Base-by-base conservation (phyloP, 2,797 vertebrate genomes). In the Leucoraja ocellata region DNA sequence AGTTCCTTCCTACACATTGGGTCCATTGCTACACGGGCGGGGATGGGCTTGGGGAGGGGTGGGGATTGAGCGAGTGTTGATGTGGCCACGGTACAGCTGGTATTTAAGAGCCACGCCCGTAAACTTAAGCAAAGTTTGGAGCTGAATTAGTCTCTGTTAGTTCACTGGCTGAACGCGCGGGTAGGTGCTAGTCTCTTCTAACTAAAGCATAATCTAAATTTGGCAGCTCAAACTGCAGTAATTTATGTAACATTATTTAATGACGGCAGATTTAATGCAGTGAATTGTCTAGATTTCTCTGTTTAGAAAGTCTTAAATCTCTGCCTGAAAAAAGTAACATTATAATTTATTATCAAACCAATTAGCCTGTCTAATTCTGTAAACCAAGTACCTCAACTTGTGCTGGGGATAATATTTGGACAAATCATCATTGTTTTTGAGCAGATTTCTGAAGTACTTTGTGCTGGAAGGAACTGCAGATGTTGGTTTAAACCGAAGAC, bases 41-140 rank as follows among this genome's bases (percentile, higher is more conserved):
- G 46, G 39, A 39, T 88, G 36, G 71, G 90, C 71, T 74, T 74
- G 21, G 18, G 46, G 46, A 46, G 90, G 90, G 90, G 90, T 76
- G 90, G 71, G 21, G 90, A 76, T 16, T 14, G 1, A 76, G 63
- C n/a, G 11, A 73, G 36, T 76, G 90, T 92, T 76, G 90, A 92
- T 92, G 90, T 92, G 90, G 90, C 71, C 46, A 16, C 9, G 14
- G 0, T 23, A 28, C 71, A 74, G 65, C 90, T 74, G 58, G 23
- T 92, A 54, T 58, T 76, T 92, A 76, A 76, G 28, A 76, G 73
- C 90, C 90, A 46, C 90, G 58, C 90, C 90, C 90, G 13, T 11
- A 4, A 58, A 39, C 90, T 58, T 36, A 1, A 92, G 71, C 8
- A 25, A 58, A 28, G 23, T 63, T n/a, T n/a, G 46, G 46, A 86